Conservation (phyloP, 2,797 vertebrate species). For the Eulemur rubriventer region DNA sequence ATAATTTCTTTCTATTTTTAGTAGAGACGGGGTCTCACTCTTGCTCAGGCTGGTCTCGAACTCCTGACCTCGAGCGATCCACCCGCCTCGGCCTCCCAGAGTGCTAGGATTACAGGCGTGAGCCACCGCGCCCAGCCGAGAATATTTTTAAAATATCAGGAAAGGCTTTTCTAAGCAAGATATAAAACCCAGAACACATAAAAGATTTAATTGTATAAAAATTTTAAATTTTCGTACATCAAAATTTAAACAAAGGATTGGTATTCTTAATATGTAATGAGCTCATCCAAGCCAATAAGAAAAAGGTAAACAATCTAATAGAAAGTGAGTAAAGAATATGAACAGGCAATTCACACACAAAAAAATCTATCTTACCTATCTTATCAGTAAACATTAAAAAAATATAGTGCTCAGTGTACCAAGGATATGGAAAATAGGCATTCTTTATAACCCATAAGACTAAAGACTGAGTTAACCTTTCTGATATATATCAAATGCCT, state of each 20-base stretch:
- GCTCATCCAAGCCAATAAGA: background rate
- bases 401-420: background rate
- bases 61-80: no score
- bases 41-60: no score
- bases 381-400: constrained; percentile 9
- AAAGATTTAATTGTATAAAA: background rate
- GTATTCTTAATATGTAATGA: background rate
- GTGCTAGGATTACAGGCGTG: no score
- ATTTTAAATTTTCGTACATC: background rate
- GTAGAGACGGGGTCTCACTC: no score
- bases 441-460: background rate
- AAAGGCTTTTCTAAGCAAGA: constrained; percentile 31
- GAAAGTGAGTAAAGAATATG: background rate
- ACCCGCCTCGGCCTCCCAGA: no score
- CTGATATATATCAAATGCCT: background rate
- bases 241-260: constrained; percentile 5
- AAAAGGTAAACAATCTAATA: background rate
- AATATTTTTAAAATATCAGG: background rate
- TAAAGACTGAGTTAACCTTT: background rate
- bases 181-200: constrained; percentile 42
- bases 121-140: no score
- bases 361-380: background rate
- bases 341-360: background rate
- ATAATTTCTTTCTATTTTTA: no score
- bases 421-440: background rate